phyloP scores from a whole-genome alignment of 2,113 vertebrate genomes.

The Mandrillus leucophaeus region DNA sequence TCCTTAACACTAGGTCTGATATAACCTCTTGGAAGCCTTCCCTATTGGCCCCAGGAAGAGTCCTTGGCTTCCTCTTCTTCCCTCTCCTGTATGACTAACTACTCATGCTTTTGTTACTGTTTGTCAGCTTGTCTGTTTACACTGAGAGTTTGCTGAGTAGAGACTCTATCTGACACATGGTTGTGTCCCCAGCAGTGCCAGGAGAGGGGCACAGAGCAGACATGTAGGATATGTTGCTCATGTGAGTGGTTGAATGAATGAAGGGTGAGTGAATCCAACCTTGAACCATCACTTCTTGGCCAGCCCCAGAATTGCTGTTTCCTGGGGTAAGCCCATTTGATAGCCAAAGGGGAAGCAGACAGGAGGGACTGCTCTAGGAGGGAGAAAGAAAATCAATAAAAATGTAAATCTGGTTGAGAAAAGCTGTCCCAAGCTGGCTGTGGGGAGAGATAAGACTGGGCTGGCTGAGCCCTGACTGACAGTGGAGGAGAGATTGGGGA shows the following conservation, averaged over 20 bases:
- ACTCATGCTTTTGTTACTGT: neutral
- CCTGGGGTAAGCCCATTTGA: constrained; percentile 44
- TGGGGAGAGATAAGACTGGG: constrained; percentile 69
- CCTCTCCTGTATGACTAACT: neutral
- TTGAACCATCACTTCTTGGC: neutral
- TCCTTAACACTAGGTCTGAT: neutral
- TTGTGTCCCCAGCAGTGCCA: neutral
- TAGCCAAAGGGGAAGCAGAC: constrained; percentile 46
- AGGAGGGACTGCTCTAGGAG: constrained; percentile 26
- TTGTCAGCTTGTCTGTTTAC: neutral
- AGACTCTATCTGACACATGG: neutral
- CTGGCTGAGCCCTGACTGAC: constrained; percentile 52
- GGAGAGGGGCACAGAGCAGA: neutral
- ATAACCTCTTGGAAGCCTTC: neutral
- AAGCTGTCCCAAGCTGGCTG: constrained; percentile 70
- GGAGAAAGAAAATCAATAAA: constrained; percentile 76
- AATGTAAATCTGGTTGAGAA: constrained; percentile 77
- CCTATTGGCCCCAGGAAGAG: neutral
- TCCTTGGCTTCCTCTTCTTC: neutral
- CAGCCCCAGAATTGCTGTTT: neutral
- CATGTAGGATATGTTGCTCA: neutral
- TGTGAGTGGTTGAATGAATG: neutral
- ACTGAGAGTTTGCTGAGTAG: neutral
- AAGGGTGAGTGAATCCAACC: neutral
- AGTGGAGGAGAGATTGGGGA: constrained; percentile 54